Evolutionary conservation across 2,113 vertebrate genomes (phyloP).

Genomic region (Scophthalmus maximus): DNA sequence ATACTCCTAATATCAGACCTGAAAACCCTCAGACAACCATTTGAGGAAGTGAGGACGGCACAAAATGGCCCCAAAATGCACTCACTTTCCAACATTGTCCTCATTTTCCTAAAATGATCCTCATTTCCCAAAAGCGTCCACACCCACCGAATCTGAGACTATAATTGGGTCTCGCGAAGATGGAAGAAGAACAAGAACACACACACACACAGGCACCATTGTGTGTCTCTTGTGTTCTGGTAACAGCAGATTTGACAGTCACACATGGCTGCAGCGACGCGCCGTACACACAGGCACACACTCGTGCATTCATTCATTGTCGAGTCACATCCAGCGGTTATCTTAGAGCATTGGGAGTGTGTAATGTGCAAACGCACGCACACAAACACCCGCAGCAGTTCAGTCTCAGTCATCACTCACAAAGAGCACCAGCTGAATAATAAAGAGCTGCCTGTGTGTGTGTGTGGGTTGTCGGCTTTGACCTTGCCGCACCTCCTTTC

Average conservation of each 20-base stretch:
- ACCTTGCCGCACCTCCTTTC: constrained; percentile 40
- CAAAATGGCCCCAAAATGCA: constrained; percentile 4
- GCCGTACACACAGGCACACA: constrained; percentile 5
- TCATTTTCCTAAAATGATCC: constrained; percentile 7
- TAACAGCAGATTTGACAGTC: constrained; percentile 26
- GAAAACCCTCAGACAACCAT: background rate
- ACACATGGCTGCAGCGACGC: constrained; percentile 21
- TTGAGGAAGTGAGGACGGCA: background rate
- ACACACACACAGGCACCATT: background rate
- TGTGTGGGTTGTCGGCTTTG: constrained; percentile 17
- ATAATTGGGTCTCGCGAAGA: constrained; percentile 3
- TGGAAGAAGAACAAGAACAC: background rate
- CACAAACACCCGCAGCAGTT: constrained; percentile 10
- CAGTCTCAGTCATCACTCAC: constrained; percentile 28
- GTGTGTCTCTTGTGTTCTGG: constrained; percentile 14
- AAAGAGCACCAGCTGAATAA: constrained; percentile 36
- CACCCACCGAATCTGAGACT: background rate
- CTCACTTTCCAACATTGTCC: background rate
- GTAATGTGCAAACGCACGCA: constrained; percentile 29
- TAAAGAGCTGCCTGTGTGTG: constrained; percentile 14
- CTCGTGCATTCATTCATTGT: background rate
- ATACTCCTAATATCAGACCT: background rate
- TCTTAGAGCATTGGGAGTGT: constrained; percentile 14
- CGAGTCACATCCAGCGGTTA: constrained; percentile 22
- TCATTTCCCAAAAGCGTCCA: constrained; percentile 6